Conservation (phyloP, 37 sponge, comb jelly and placozoan species). For the Hormiphora californensis region DNA sequence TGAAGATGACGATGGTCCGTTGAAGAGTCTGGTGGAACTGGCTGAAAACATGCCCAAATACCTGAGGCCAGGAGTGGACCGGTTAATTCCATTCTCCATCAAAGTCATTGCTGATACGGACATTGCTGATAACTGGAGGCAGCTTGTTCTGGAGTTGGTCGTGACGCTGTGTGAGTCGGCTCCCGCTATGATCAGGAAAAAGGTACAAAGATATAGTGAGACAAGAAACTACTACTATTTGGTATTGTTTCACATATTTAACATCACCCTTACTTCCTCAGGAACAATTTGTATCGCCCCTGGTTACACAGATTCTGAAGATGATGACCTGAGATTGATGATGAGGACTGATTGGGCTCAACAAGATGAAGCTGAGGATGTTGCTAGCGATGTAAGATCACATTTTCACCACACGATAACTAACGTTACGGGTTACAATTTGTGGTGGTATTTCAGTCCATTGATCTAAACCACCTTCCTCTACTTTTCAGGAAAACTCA, state of each 20-base stretch:
- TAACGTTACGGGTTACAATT: background rate
- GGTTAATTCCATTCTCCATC: constrained; percentile 65
- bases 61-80: constrained; percentile 67
- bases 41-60: constrained; percentile 82
- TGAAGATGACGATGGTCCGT: constrained; percentile 65
- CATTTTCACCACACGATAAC: background rate
- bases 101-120: constrained; percentile 62
- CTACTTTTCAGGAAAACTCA: no score
- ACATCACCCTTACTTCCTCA: background rate
- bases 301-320: constrained; percentile 67
- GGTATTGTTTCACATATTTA: no score
- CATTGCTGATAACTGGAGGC: constrained; percentile 74
- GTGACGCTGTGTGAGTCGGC: constrained; percentile 86
- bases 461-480: no score
- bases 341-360: constrained; percentile 68
- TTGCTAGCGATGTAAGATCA: constrained; percentile 67
- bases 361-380: constrained; percentile 70
- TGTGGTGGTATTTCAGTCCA: background rate
- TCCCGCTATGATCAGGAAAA: constrained; percentile 87
- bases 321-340: constrained; percentile 69
- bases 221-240: background rate
- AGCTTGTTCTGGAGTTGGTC: constrained; percentile 81
- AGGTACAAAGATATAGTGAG: constrained; percentile 44
- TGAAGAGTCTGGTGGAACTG: constrained; percentile 87
- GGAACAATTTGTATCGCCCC: background rate